These are phyloP conservation scores for Spinus pinus DNA, from an alignment of 2,797 vertebrate genomes.

Conservation along the genomic window DNA sequence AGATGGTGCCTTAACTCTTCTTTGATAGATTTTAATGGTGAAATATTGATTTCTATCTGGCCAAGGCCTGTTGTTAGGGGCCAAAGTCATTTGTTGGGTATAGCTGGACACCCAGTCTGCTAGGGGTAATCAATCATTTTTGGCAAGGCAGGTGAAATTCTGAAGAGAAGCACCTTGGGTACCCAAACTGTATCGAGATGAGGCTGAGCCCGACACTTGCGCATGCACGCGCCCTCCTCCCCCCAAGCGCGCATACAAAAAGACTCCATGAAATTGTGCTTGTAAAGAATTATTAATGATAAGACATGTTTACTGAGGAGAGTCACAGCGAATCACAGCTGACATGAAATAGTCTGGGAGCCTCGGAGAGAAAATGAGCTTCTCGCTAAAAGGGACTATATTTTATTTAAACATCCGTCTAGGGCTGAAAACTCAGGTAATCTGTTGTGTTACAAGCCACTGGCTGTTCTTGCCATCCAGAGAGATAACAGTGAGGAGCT, in stretches of 20 bases:
- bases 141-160: conserved; percentile 84
- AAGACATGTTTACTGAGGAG: conserved; percentile 90
- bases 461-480: conserved; percentile 86
- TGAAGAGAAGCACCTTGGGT: conserved; percentile 79
- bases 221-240: conserved; percentile 29
- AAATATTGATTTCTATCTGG: conserved; percentile 97
- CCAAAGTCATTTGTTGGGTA: conserved; percentile 96
- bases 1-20: conserved; percentile 86
- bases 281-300: conserved; percentile 90
- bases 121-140: conserved; percentile 89
- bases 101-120: conserved; percentile 86
- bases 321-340: conserved; percentile 86
- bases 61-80: conserved; percentile 94
- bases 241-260: neutral
- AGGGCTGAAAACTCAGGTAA: conserved; percentile 89
- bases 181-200: conserved; percentile 73
- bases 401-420: conserved; percentile 88
- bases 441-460: conserved; percentile 97
- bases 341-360: conserved; percentile 84
- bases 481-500: conserved; percentile 85
- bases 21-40: conserved; percentile 98
- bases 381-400: conserved; percentile 90
- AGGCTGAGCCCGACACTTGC: conserved; percentile 60
- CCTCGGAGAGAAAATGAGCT: conserved; percentile 85
- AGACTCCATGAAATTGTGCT: conserved; percentile 73